phyloP scores from a whole-genome alignment of 2,888 invertebrate genomes.

The Parapristionchus giblindavisi region DNA sequence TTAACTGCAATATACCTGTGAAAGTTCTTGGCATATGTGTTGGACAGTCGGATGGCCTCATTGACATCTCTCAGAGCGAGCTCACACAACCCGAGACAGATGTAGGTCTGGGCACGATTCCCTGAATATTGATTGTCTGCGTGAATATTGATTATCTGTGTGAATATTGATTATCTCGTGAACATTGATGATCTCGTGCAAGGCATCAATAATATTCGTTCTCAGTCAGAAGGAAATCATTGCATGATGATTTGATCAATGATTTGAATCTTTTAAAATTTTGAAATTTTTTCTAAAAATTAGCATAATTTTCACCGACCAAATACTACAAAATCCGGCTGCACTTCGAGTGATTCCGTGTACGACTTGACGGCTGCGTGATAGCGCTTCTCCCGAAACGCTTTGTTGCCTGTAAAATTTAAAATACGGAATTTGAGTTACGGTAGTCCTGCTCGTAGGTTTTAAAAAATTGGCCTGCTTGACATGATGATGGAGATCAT shows the following conservation, averaged over 20 bases:
- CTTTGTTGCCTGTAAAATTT: conserved; percentile 82
- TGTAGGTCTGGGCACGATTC: conserved; percentile 83
- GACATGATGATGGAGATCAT: too few relatives aligned
- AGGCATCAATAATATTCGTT: neutral
- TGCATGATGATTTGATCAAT: too few relatives aligned
- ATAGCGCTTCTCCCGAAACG: conserved; percentile 80
- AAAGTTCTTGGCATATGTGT: conserved; percentile 62
- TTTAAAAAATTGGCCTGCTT: too few relatives aligned
- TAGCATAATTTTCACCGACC: conserved; percentile 40
- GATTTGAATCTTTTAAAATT: too few relatives aligned
- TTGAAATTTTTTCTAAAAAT: too few relatives aligned
- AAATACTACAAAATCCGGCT: conserved; percentile 74
- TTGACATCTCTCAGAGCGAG: conserved; percentile 61
- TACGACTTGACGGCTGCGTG: conserved; percentile 83
- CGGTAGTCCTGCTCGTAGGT: neutral
- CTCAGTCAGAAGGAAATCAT: too few relatives aligned
- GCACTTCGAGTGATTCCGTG: conserved; percentile 81
- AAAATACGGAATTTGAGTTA: neutral
- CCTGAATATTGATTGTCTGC: conserved; percentile 82
- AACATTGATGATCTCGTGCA: neutral
- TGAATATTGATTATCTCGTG: conserved; percentile 65
- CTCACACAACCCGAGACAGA: conserved; percentile 79
- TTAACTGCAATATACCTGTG: conserved; percentile 52
- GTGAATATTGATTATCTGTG: too few relatives aligned
- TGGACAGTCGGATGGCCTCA: conserved; percentile 60